Percentiles rank a stretch among this genome's conserved stretches.
Evolutionary conservation across 1,140 invertebrate species (phyloP).

Genomic region (Zophobas atratus): DNA sequence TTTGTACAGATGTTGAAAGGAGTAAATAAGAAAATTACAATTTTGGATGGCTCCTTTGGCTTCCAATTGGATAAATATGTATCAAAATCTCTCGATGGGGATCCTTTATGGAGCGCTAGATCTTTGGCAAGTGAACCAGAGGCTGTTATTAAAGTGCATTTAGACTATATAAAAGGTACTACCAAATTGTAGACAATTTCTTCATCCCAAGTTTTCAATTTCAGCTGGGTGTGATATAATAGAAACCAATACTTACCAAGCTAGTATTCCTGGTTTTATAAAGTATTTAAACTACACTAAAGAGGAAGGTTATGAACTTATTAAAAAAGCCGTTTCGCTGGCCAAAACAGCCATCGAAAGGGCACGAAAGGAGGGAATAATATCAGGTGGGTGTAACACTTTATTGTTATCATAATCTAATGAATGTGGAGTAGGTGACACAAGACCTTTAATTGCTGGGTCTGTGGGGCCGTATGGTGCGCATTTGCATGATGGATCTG

Average conservation of each 20-base stretch:
- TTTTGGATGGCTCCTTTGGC: slow-evolving; percentile 52
- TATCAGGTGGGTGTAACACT: slow-evolving; percentile 25
- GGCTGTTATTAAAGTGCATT: slow-evolving; percentile 69
- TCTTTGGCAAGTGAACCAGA: slow-evolving; percentile 68
- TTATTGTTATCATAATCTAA: slow-evolving; percentile 3
- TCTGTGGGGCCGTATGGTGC: slow-evolving; percentile 82
- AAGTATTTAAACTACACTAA: slow-evolving; percentile 69
- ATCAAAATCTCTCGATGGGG: slow-evolving; percentile 63
- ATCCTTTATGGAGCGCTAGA: slow-evolving; percentile 72
- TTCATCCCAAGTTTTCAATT: slow-evolving; percentile 48
- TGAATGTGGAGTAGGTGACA: slow-evolving; percentile 55
- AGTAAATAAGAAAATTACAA: slow-evolving; percentile 25
- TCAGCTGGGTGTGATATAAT: slow-evolving; percentile 75
- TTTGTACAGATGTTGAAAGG: slow-evolving; percentile 7
- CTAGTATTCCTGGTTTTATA: slow-evolving; percentile 72
- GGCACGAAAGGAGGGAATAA: slow-evolving; percentile 51
- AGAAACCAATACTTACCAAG: slow-evolving; percentile 77
- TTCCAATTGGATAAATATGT: slow-evolving; percentile 48
- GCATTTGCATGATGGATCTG: slow-evolving; percentile 76
- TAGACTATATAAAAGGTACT: slow-evolving; percentile 70
- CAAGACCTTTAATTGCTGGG: slow-evolving; percentile 68
- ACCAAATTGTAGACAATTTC: neutral
- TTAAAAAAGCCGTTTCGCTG: slow-evolving; percentile 70
- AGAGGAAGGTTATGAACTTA: slow-evolving; percentile 69
- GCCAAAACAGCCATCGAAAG: slow-evolving; percentile 65